These are phyloP conservation scores for Chaetodon trifascialis DNA, from an alignment of 2,113 vertebrate genomes.

Conservation along the genomic window DNA sequence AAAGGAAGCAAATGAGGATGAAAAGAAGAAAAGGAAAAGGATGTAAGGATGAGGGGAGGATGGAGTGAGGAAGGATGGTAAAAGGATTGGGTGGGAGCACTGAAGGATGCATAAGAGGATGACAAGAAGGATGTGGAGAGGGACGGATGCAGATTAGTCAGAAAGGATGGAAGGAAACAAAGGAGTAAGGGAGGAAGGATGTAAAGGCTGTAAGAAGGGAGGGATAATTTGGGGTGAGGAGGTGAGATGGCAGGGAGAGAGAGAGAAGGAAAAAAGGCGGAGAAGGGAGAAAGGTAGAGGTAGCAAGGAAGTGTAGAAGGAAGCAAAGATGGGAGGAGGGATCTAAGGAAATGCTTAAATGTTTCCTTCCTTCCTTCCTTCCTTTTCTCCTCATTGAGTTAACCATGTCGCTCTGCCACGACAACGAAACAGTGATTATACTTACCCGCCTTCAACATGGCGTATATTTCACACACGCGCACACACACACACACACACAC, in stretches of 20 bases:
- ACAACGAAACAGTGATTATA: constrained; percentile 56
- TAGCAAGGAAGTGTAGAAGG: not conserved
- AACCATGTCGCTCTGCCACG: constrained; percentile 1
- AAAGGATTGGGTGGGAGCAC: not conserved
- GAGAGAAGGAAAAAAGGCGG: too few species aligned
- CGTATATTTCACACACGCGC: too few species aligned
- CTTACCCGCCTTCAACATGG: constrained; percentile 34
- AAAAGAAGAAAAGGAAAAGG: not conserved
- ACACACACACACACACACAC: not conserved
- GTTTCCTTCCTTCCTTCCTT: not conserved
- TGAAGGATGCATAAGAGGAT: not conserved
- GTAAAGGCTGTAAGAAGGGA: not conserved
- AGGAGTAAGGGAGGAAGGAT: not conserved
- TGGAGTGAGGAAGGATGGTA: not conserved
- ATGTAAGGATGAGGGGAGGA: not conserved
- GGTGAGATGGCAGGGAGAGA: not conserved
- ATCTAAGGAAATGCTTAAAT: not conserved
- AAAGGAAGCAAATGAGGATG: too few species aligned
- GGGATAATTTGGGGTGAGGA: too few species aligned
- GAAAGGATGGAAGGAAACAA: not conserved
- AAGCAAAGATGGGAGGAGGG: not conserved
- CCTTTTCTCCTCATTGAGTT: not conserved
- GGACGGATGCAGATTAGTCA: too few species aligned
- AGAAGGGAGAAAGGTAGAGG: not conserved
- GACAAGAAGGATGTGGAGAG: not conserved